Percentiles rank a stretch among this genome's conserved stretches.
Conservation (phyloP, 2,888 invertebrate genomes). For the Lamellibrachia columna region DNA sequence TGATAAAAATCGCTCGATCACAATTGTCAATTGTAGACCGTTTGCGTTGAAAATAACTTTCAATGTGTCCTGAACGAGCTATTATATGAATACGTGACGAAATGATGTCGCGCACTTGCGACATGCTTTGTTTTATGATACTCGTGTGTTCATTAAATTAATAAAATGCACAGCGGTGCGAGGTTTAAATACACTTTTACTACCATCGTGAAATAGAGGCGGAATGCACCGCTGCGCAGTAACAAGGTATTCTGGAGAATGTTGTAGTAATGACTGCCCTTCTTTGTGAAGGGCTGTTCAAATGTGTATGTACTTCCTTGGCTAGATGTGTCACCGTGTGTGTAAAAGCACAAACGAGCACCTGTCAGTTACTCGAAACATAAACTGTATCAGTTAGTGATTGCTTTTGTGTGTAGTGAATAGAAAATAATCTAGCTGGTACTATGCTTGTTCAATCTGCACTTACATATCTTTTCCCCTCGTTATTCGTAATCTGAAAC, state of each 20-base stretch:
- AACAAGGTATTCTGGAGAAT: not conserved
- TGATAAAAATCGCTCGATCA: not conserved
- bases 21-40: not conserved
- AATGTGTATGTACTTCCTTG: too few species aligned
- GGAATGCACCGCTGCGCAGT: not conserved
- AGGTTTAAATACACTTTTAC: not conserved
- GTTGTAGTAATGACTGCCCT: too few species aligned
- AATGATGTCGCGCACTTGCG: not conserved
- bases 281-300: too few species aligned
- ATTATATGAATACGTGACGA: not conserved
- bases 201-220: not conserved
- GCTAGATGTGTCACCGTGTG: too few species aligned
- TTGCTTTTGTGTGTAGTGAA: too few species aligned
- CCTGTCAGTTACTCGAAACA: too few species aligned
- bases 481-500: too few species aligned
- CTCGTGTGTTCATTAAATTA: not conserved
- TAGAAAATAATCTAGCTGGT: too few species aligned
- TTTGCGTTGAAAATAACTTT: not conserved
- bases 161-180: not conserved
- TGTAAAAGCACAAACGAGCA: too few species aligned
- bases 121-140: not conserved
- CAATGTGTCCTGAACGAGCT: not conserved
- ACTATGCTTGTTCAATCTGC: too few species aligned
- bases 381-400: too few species aligned
- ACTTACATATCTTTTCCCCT: too few species aligned